A percentile compares a stretch with the other conserved stretches of the same genome.
phyloP scores from a whole-genome alignment of 2,888 invertebrate genomes.

The Xylophagus ater region DNA sequence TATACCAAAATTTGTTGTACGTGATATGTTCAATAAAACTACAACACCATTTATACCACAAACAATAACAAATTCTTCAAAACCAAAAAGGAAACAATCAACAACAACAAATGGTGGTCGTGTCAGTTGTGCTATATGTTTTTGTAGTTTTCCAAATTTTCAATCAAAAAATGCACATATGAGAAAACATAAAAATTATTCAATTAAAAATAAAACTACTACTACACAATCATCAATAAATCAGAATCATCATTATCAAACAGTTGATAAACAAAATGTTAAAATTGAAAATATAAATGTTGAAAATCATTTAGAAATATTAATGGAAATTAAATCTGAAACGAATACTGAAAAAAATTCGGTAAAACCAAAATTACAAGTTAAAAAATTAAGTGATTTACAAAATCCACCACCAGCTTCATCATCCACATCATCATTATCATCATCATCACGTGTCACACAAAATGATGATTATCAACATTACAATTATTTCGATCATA shows the following conservation, averaged over 20 bases:
- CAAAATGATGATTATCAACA: constrained; percentile 1
- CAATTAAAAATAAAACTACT: too few relatives aligned
- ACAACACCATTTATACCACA: background rate
- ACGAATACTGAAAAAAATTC: too few relatives aligned
- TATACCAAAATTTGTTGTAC: background rate
- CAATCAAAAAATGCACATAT: constrained; percentile 29
- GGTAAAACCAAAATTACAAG: constrained; percentile 10
- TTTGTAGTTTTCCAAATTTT: constrained; percentile 24
- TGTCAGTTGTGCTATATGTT: constrained; percentile 23
- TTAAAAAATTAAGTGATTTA: constrained; percentile 15
- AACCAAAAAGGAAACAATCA: background rate
- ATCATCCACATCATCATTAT: background rate
- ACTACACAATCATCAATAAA: too few relatives aligned
- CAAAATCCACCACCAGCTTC: constrained; percentile 9
- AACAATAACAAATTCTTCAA: background rate
- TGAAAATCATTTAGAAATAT: background rate
- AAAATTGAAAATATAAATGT: too few relatives aligned
- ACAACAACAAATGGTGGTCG: background rate
- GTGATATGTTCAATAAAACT: constrained; percentile 1
- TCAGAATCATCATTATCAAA: too few relatives aligned
- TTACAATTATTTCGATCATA: constrained; percentile 14
- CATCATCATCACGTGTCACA: background rate
- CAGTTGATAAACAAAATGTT: too few relatives aligned
- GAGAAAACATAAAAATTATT: constrained; percentile 24
- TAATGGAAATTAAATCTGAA: constrained; percentile 2